Evolutionary conservation across 2,888 invertebrate species (phyloP), one percentile per base, ranked within the genome.

Genomic region (Epistrophella euchroma): DNA sequence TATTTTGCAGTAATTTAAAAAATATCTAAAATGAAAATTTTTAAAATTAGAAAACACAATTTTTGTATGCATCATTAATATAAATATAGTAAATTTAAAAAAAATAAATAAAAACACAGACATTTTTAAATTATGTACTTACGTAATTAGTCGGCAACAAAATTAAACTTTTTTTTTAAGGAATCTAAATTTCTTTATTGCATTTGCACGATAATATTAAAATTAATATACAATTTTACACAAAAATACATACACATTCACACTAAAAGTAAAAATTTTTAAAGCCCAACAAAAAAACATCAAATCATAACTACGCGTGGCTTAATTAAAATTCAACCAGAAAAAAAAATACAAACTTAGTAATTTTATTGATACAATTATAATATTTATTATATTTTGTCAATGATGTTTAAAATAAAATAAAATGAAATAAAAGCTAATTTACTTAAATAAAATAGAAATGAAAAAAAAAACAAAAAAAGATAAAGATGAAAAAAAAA

Each of bases 301-400:
- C 43, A 68, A 64, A 68, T 60, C 64, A 37, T 52, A 58, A 74
- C 37, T 72, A 71, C 78, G 72, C 83, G 68, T 75, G 79, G 83
- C 87, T 87, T 83, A 87, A 74, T 60, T 58, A 40, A 35, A 76
- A 56, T 40, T 70, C 22, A 64, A 70, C 47, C 68, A 25, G 35
- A 72, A 76, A 66, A 28, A 71, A 58, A 62, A 22, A 25, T 7
- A 43, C 0, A 79, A 74, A 17, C 32, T 68, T 52, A 68, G 68
- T 75, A 87, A 83, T 83, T 70, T 86, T 77, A 86, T 68, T 83
- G 77, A 83, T 72, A 72, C 62, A 87, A 78, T 79, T 79, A 83
- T 81, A 88, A 73, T 84, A 86, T 76, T 66, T 88, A 88, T 79
- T 88, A 88, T 88, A 88, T 88, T 88, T 88, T 88, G 88, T 88